phyloP scores from a whole-genome alignment of 2,888 invertebrate genomes.

The Zygothrica quintamaculata region DNA sequence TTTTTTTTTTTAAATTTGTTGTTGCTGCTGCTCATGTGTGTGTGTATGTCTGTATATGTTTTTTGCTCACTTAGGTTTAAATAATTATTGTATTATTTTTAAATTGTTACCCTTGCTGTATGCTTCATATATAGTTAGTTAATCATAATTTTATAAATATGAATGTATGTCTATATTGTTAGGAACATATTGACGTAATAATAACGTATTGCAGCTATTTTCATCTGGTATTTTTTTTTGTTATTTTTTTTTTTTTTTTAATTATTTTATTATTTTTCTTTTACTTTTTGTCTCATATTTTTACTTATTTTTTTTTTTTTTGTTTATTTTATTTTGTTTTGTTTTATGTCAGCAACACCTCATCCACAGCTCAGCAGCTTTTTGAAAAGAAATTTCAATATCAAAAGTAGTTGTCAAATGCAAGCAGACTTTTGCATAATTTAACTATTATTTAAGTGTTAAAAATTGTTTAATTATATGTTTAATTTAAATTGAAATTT shows the following conservation, averaged over 20 bases:
- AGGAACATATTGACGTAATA: conserved; percentile 85
- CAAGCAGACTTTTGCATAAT: conserved; percentile 53
- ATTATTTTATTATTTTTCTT: neutral
- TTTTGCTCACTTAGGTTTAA: conserved; percentile 43
- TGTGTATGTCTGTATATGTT: conserved; percentile 22
- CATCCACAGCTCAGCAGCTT: no score
- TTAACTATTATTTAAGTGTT: no score
- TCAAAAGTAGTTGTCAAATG: conserved; percentile 40
- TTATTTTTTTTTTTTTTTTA: conserved; percentile 19
- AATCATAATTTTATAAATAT: conserved; percentile 55
- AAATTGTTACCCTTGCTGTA: conserved; percentile 40
- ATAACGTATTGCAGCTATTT: conserved; percentile 85
- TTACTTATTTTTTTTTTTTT: neutral
- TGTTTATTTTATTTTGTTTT: no score
- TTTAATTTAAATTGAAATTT: conserved; percentile 2
- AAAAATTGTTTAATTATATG: neutral
- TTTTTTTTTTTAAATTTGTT: conserved; percentile 2
- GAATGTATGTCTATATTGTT: conserved; percentile 81
- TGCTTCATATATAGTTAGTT: conserved; percentile 41
- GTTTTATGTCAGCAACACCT: no score
- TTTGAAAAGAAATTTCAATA: no score
- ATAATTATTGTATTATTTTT: conserved; percentile 44
- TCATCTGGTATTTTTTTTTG: conserved; percentile 47
- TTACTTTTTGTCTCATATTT: neutral
- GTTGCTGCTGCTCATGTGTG: conserved; percentile 26